These are phyloP conservation scores for Didymodactylos carnosus DNA, from an alignment of 2,888 invertebrate species.

Conservation along the genomic window DNA sequence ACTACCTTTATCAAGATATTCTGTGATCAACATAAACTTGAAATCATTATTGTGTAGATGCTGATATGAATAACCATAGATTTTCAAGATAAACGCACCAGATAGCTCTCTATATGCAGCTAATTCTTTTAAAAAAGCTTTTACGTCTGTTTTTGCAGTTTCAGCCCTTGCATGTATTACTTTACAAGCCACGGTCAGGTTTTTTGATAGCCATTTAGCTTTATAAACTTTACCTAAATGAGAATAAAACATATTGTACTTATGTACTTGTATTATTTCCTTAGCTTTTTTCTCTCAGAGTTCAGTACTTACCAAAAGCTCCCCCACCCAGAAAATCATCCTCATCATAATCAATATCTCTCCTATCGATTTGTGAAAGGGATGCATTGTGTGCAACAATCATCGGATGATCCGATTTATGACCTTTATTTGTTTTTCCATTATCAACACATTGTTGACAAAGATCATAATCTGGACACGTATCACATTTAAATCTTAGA, in stretches of 20 bases:
- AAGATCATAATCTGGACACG: background rate
- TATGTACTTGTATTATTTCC: background rate
- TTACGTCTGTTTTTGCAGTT: background rate
- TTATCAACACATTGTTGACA: background rate
- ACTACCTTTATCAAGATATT: background rate
- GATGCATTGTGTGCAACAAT: background rate
- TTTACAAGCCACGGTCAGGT: background rate
- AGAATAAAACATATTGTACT: background rate
- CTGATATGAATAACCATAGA: background rate
- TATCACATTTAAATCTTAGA: background rate
- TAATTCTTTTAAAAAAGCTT: background rate
- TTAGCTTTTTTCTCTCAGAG: too few species aligned
- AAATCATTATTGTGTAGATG: background rate
- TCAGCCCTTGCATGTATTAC: background rate
- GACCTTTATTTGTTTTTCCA: background rate
- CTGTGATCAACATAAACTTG: background rate
- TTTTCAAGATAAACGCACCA: background rate
- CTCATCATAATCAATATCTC: background rate
- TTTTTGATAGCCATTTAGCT: background rate
- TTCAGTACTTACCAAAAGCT: background rate
- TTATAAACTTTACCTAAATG: background rate
- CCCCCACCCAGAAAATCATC: background rate
- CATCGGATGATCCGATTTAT: background rate
- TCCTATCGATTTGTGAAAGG: background rate
- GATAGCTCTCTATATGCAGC: background rate